Base-by-base conservation (phyloP, 64 coral and sea anemone species). In the Anthopleura sola region DNA sequence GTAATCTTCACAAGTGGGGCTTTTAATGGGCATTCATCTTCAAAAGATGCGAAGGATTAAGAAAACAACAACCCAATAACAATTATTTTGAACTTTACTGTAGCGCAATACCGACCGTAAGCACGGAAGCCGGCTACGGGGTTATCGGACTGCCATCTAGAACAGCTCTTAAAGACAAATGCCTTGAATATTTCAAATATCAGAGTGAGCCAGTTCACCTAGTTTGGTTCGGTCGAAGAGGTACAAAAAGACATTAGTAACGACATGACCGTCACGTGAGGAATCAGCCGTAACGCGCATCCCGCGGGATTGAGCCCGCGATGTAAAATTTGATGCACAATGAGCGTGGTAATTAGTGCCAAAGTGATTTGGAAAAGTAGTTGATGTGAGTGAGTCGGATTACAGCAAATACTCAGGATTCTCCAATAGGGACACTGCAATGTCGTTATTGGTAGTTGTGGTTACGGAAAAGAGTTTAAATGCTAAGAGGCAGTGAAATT, bases 11-110 rank as follows among this genome's bases (percentile, higher is more conserved):
- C 34, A 71, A 71, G 66, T 71, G 66, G n/a, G 66, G 16, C 0
- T 31, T 71, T 71, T 71, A 71, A 71, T 32, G 29, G 66, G 12
- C 66, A 71, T 71, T 34, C 26, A 71, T 36, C 29, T 71, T 71
- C 66, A 71, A 71, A 71, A 71, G 66, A 71, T 34, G 66, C 66
- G 29, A 36, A 32, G 66, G 66, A 71, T 71, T 71, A 71, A 34
- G 26, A 71, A 71, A 71, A 71, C 66, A 71, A 62, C 23, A 62
- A 2, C n/a, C 6, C 7, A 71, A 71, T 36, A 16, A 71, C 15
- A 71, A 71, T 14, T 36, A 34, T 34, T 71, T 71, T 71, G 26
- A 15, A 15, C 66, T 31, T 28, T 10, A 15, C 66, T 71, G 28
- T 32, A 32, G 13, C 28, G 12, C n/a, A 32, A 71, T 34, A 34